Conservation (phyloP, 2,888 invertebrate genomes). For the Pyrrhosoma nymphula region DNA sequence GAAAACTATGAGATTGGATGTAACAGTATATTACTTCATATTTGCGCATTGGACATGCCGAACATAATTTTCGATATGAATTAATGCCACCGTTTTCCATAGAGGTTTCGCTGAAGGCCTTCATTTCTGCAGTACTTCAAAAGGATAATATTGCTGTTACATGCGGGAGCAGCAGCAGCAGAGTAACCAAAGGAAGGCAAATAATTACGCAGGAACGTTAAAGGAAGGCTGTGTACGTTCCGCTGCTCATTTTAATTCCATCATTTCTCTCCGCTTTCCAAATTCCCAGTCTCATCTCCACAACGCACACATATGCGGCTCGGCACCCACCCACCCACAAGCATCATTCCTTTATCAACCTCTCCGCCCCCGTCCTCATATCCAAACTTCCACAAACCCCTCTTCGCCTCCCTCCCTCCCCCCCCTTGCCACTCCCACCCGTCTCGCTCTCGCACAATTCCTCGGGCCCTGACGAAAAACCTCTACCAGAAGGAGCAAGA, state of each 20-base stretch:
- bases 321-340: too few relatives aligned
- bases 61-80: background rate
- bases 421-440: background rate
- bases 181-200: slow-evolving; percentile 44
- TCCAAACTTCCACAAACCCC: background rate
- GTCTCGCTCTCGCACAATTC: background rate
- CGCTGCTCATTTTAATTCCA: slow-evolving; percentile 48
- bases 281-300: slow-evolving; percentile 29
- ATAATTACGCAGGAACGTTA: slow-evolving; percentile 28
- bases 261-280: slow-evolving; percentile 46
- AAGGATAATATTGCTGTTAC: background rate
- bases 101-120: background rate
- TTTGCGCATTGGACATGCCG: background rate
- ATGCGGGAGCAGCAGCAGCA: background rate
- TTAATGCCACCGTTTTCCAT: background rate
- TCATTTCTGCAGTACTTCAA: background rate
- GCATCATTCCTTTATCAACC: too few relatives aligned
- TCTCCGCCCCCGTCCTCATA: background rate
- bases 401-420: background rate
- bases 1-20: too few relatives aligned
- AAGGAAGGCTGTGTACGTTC: slow-evolving; percentile 4
- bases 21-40: too few relatives aligned
- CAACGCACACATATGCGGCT: background rate
- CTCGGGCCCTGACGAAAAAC: slow-evolving; percentile 16
- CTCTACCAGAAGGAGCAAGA: background rate